Evolutionary conservation across 2,113 vertebrate genomes (phyloP).

Genomic region (Bucco capensis): DNA sequence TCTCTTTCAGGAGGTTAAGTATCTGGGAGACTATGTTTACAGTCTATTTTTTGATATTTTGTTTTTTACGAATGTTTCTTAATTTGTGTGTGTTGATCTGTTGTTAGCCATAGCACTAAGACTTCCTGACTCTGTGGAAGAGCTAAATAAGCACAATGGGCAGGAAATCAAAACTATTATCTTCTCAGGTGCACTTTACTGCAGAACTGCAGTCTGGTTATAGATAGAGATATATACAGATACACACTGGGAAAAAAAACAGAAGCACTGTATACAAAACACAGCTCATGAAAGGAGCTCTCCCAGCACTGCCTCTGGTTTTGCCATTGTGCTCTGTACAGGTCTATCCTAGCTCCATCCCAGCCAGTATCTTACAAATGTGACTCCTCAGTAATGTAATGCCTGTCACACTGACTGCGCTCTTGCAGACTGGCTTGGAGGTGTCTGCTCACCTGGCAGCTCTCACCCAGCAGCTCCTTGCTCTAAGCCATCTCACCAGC

Average conservation of each 20-base stretch:
- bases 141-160: not conserved
- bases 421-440: not conserved
- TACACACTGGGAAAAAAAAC: not conserved
- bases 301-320: not conserved
- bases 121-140: not conserved
- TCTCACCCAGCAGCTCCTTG: not conserved
- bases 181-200: not conserved
- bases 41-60: not conserved
- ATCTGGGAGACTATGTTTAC: not conserved
- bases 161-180: not conserved
- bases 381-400: not conserved
- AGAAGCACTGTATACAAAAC: not conserved
- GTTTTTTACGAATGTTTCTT: not conserved
- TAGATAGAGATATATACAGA: not conserved
- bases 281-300: not conserved
- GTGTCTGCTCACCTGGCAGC: not conserved
- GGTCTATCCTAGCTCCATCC: not conserved
- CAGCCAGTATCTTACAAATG: not conserved
- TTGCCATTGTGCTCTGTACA: not conserved
- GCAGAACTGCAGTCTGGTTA: not conserved
- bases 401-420: accelerated
- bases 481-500: not conserved
- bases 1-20: not conserved
- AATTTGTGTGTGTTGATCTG: not conserved
- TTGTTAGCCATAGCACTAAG: not conserved